These are phyloP conservation scores for Antheraea mylitta DNA, from an alignment of 1,140 invertebrate species.

Conservation along the genomic window DNA sequence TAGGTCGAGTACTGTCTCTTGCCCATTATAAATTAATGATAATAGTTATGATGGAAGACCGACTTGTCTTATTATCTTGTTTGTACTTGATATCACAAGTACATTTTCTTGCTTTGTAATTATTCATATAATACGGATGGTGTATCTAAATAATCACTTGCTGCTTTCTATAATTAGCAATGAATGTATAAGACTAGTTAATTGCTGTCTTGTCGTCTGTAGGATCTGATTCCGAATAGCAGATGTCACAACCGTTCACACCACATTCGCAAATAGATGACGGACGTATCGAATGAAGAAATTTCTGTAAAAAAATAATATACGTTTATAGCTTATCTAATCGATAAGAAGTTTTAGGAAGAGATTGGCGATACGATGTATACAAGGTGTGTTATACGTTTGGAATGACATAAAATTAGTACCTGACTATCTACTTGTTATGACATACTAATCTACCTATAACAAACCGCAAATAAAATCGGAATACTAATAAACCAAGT, in stretches of 20 bases:
- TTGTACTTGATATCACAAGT: conserved; percentile 48
- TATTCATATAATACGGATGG: not conserved
- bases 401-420: not conserved
- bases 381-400: conserved; percentile 3
- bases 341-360: conserved; percentile 11
- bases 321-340: conserved; percentile 17
- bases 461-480: too few relatives aligned
- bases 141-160: not conserved
- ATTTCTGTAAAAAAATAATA: conserved; percentile 56
- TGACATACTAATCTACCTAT: too few relatives aligned
- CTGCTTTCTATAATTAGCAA: not conserved
- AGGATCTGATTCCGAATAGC: conserved; percentile 67
- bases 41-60: conserved; percentile 53
- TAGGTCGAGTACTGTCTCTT: conserved; percentile 48
- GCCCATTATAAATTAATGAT: conserved; percentile 41
- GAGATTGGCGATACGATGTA: not conserved
- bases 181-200: conserved; percentile 44
- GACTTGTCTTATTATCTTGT: conserved; percentile 50
- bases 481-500: too few relatives aligned
- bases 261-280: conserved; percentile 67
- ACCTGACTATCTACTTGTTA: not conserved
- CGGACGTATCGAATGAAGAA: conserved; percentile 65
- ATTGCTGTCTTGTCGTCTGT: conserved; percentile 64
- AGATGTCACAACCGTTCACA: conserved; percentile 66
- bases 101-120: conserved; percentile 10